These are phyloP conservation scores for Trachelus troglodyta DNA, from an alignment of 2,888 invertebrate species.

Conservation along the genomic window DNA sequence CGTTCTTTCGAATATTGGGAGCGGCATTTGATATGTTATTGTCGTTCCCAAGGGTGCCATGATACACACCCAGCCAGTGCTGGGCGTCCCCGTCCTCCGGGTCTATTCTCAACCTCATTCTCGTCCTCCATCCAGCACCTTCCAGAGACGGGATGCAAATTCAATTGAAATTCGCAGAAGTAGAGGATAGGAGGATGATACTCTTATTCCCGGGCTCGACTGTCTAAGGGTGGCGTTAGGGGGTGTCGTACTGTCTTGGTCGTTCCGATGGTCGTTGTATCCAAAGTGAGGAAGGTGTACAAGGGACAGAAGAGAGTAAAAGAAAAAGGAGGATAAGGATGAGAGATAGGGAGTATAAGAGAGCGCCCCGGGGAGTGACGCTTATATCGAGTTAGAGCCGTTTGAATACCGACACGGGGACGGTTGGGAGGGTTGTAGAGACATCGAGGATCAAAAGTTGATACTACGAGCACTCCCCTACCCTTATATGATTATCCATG, in stretches of 20 bases:
- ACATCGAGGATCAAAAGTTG: conserved; percentile 57
- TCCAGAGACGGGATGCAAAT: conserved; percentile 52
- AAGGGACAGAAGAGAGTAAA: too few relatives aligned
- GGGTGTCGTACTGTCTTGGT: conserved; percentile 19
- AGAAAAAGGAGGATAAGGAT: conserved; percentile 29
- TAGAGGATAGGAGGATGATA: conserved; percentile 28
- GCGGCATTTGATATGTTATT: conserved; percentile 33
- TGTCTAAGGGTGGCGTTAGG: conserved; percentile 9
- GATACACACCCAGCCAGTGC: conserved; percentile 2
- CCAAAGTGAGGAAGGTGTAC: background rate
- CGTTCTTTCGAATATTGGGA: conserved; percentile 36
- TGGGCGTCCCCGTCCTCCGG: background rate
- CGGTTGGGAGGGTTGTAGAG: conserved; percentile 24
- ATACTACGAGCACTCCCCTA: conserved; percentile 41
- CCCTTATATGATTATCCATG: conserved; percentile 56
- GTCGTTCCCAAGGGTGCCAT: conserved; percentile 3
- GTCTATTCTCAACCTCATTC: background rate
- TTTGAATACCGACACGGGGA: conserved; percentile 58
- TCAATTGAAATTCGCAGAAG: conserved; percentile 46
- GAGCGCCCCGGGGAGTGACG: conserved; percentile 53
- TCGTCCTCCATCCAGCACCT: background rate
- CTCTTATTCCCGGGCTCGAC: conserved; percentile 40
- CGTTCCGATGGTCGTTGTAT: conserved; percentile 23
- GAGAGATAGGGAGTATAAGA: background rate
- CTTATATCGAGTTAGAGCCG: conserved; percentile 64